Base-by-base conservation (phyloP, 2,797 vertebrate genomes). In the Erethizon dorsatum region DNA sequence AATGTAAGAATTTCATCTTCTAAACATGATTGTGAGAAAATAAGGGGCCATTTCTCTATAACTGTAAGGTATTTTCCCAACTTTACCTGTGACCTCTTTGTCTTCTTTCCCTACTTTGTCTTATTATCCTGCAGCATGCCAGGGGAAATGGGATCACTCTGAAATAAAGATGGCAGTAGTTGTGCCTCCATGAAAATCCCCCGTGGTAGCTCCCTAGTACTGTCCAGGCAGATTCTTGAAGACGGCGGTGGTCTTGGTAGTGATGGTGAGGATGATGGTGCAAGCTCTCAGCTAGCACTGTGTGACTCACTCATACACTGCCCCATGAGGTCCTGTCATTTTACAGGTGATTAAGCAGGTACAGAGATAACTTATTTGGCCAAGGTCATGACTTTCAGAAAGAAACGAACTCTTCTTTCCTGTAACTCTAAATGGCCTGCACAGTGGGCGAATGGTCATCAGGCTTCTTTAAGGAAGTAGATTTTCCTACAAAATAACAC, bases 1-100 rank as follows among this genome's bases (percentile, higher is more conserved):
- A 88, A 47, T 37, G 13, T 86, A 45, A 63, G 69, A 91, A 84
- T 77, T 84, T 78, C 77, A 31, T 88, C 79, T 79, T 80, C 63
- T 83, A 78, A 87, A 50, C 18, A 47, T 56, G 52, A 77, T 5
- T 59, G 33, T 87, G 71, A 82, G 71, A 78, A 86, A 63, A 33
- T 11, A 77, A 85, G n/a, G 52, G 84, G 14, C 47, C 41, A 2
- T 61, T 90, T 84, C n/a, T 57, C 71, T 88, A n/a, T 73, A 28
- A 71, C n/a, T 78, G 31, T 73, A 22, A 89, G 79, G 24, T 71
- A 41, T 28, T n/a, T 82, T 87, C 41, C 14, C 47, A 3, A 78
- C 69, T 59, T 61, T 22, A 56, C 26, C 83, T 33, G 11, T 78
- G 78, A 28, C 61, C 14, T 33, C 31, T 65, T 45, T 94, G 71